These are phyloP conservation scores for Neosilurus hyrtlii DNA, from an alignment of 2,797 vertebrate genomes.

Conservation along the genomic window DNA sequence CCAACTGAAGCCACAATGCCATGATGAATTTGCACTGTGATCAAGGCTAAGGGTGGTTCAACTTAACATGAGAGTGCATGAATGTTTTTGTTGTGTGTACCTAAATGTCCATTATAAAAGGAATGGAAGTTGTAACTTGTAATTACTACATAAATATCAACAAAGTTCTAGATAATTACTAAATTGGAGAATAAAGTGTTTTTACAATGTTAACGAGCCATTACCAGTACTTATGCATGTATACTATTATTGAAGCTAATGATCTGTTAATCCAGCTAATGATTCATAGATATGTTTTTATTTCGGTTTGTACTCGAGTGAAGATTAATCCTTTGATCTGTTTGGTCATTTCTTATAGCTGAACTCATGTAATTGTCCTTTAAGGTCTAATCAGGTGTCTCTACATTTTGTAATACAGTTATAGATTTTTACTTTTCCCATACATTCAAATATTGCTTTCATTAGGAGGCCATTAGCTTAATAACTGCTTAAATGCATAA, in stretches of 20 bases:
- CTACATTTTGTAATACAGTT: neutral
- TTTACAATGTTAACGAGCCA: neutral
- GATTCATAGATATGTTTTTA: neutral
- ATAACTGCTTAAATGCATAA: neutral
- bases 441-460: neutral
- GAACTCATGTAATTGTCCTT: neutral
- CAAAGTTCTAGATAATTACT: neutral
- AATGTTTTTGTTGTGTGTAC: neutral
- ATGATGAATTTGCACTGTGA: no score
- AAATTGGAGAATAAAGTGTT: neutral
- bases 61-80: no score
- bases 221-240: neutral
- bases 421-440: neutral
- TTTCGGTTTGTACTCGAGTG: neutral
- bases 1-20: no score
- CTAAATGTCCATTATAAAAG: neutral
- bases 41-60: no score
- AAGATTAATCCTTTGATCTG: neutral
- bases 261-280: constrained; percentile 16
- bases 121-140: neutral
- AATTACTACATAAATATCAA: neutral
- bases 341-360: neutral
- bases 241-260: constrained; percentile 4
- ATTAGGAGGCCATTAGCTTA: neutral
- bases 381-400: neutral